Percentiles rank a stretch among this genome's conserved stretches.
phyloP scores from a whole-genome alignment of 1,140 invertebrate genomes.

The Pogonomyrmex barbatus region DNA sequence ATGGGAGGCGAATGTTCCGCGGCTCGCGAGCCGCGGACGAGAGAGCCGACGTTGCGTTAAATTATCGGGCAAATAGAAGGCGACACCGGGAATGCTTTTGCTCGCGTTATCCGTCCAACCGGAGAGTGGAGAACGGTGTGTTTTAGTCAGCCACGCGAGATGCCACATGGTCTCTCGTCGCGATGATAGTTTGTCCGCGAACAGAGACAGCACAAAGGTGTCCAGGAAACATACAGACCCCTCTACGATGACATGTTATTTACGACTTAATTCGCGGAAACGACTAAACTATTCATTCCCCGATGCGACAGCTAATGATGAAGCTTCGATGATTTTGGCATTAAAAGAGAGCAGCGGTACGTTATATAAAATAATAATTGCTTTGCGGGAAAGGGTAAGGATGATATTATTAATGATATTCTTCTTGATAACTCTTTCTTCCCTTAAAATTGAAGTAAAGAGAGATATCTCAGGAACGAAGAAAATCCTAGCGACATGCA shows the following conservation, averaged over 20 bases:
- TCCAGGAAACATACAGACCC: conserved; percentile 17
- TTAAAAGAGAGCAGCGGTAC: conserved; percentile 1
- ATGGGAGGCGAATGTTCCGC: conserved; percentile 63
- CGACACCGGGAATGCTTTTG: conserved; percentile 62
- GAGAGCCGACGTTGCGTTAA: conserved; percentile 69
- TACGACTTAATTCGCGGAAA: conserved; percentile 45
- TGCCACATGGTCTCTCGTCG: conserved; percentile 18
- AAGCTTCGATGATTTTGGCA: neutral
- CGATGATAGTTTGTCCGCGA: conserved; percentile 43
- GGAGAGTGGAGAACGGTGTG: conserved; percentile 27
- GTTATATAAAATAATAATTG: neutral
- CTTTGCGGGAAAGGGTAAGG: neutral
- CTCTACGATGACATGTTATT: conserved; percentile 43
- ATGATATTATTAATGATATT: neutral
- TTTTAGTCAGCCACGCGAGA: conserved; percentile 42
- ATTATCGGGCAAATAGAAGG: conserved; percentile 71
- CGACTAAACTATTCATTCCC: neutral
- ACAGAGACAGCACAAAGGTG: conserved; percentile 46
- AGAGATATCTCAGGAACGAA: neutral
- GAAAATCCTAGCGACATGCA: neutral
- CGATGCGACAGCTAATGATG: neutral
- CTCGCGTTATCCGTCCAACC: conserved; percentile 46
- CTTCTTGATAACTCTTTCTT: neutral
- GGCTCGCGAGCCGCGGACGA: conserved; percentile 7
- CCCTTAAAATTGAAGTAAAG: neutral